phyloP scores from a whole-genome alignment of 2,888 invertebrate species.

The Lasioglossum lativentre region DNA sequence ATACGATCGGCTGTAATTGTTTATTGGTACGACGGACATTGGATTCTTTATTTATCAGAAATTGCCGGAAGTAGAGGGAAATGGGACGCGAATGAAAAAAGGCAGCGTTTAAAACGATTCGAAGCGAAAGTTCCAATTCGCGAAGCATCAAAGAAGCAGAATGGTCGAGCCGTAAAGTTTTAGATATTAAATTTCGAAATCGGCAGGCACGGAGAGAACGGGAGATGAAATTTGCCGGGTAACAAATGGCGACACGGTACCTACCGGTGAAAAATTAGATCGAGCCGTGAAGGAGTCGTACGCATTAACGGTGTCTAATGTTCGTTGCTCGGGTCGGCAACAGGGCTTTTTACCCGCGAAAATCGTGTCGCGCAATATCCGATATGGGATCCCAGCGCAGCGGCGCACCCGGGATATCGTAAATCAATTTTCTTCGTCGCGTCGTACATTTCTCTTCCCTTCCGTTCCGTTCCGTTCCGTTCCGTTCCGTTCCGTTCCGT shows the following conservation, averaged over 20 bases:
- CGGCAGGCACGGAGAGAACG: not conserved
- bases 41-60: no score
- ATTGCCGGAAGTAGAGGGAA: not conserved
- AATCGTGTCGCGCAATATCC: conserved; percentile 55
- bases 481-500: not conserved
- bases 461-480: not conserved
- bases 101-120: not conserved
- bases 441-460: conserved; percentile 38
- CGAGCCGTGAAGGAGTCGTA: conserved; percentile 1
- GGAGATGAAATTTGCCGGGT: conserved; percentile 26
- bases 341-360: conserved; percentile 51
- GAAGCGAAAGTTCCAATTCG: not conserved
- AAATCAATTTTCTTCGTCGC: conserved; percentile 65
- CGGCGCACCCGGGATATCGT: conserved; percentile 49
- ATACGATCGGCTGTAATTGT: no score
- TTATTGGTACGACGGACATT: no score
- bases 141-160: conserved; percentile 1
- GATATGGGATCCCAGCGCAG: conserved; percentile 39
- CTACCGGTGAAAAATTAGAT: conserved; percentile 32
- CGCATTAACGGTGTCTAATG: conserved; percentile 30
- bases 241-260: conserved; percentile 13
- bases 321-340: conserved; percentile 21
- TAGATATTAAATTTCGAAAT: conserved; percentile 28
- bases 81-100: not conserved
- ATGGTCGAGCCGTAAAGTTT: not conserved